phyloP scores from a whole-genome alignment of 2,797 vertebrate genomes.

The Tadarida brasiliensis region DNA sequence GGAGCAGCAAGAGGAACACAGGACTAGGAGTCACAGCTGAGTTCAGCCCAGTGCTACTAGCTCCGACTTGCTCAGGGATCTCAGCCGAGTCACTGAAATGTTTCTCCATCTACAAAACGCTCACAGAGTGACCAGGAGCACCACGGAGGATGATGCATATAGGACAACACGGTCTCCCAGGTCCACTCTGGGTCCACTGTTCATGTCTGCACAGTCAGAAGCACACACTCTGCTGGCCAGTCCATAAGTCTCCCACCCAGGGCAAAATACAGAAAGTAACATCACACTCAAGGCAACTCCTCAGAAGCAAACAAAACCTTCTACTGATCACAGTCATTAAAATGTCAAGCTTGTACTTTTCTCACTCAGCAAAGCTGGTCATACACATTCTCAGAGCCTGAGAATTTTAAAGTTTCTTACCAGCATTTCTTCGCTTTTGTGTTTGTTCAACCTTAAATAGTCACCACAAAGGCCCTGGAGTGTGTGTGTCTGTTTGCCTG shows the following conservation, averaged over 20 bases:
- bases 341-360: not conserved
- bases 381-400: not conserved
- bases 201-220: not conserved
- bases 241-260: not conserved
- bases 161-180: not conserved
- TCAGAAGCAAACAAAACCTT: not conserved
- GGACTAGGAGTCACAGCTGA: not conserved
- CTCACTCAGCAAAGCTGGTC: not conserved
- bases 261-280: not conserved
- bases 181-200: not conserved
- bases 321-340: not conserved
- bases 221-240: not conserved
- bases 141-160: accelerated
- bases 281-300: not conserved
- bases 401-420: not conserved
- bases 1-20: not conserved
- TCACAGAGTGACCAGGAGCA: not conserved
- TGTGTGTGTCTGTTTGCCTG: not conserved
- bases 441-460: not conserved
- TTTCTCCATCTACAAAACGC: not conserved
- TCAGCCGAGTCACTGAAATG: not conserved
- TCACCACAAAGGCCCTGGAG: not conserved
- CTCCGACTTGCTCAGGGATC: not conserved
- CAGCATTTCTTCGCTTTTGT: not conserved
- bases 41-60: not conserved